phyloP scores from a whole-genome alignment of 1,140 invertebrate genomes.

The Planococcus citri region DNA sequence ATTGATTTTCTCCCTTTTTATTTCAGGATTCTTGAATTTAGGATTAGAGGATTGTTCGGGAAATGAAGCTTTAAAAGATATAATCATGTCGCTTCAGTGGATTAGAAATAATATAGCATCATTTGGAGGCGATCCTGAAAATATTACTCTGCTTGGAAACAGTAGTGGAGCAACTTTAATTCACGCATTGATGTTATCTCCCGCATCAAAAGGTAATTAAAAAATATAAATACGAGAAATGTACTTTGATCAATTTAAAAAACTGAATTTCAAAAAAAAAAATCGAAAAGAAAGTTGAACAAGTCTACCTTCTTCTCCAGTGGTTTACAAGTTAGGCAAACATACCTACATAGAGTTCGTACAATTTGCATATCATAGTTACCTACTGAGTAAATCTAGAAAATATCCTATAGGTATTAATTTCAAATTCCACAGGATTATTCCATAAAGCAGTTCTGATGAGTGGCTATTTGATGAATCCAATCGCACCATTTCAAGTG shows the following conservation, averaged over 20 bases:
- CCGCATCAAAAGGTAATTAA: neutral
- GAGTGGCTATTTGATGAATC: neutral
- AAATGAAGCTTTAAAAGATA: conserved; percentile 65
- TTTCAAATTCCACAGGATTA: neutral
- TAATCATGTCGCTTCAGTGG: conserved; percentile 57
- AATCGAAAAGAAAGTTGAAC: too few relatives aligned
- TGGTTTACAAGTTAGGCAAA: too few relatives aligned
- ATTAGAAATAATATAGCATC: conserved; percentile 52
- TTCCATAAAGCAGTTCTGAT: neutral
- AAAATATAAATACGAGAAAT: too few relatives aligned
- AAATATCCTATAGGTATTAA: too few relatives aligned
- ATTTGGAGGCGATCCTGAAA: conserved; percentile 60
- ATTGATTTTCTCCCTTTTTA: too few relatives aligned
- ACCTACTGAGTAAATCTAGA: too few relatives aligned
- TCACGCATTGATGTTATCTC: conserved; percentile 50
- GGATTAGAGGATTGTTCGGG: conserved; percentile 49
- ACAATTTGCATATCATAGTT: too few relatives aligned
- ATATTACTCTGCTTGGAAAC: conserved; percentile 54
- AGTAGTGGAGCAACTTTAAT: conserved; percentile 53
- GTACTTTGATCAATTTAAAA: too few relatives aligned
- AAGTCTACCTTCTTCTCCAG: too few relatives aligned
- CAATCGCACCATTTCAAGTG: neutral
- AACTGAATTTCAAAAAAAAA: too few relatives aligned
- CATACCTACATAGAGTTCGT: too few relatives aligned
- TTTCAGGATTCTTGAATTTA: conserved; percentile 38